phyloP scores from a whole-genome alignment of 2,113 vertebrate genomes.

The Onychostoma macrolepis region DNA sequence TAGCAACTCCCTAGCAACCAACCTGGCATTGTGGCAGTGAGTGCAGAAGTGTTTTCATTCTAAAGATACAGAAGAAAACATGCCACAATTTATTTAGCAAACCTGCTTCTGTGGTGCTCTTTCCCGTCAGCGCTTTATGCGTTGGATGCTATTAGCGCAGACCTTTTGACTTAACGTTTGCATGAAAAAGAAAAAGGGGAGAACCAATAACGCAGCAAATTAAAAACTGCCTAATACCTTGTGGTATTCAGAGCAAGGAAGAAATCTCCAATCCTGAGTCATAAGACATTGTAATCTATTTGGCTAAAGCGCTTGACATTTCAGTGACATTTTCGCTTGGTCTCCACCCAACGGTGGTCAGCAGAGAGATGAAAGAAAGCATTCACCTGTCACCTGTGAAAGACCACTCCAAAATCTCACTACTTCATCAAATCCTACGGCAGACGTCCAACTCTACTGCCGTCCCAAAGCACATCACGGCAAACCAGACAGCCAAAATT shows the following conservation, averaged over 20 bases:
- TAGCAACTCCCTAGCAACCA: neutral
- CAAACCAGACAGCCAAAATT: conserved; percentile 6
- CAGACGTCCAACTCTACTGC: neutral
- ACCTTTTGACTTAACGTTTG: neutral
- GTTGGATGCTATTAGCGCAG: neutral
- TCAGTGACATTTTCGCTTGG: conserved; percentile 28
- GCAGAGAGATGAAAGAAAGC: conserved; percentile 23
- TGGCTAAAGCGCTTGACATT: conserved; percentile 32
- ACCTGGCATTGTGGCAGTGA: neutral
- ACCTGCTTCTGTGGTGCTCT: neutral
- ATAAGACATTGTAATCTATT: conserved; percentile 26
- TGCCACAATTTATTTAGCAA: neutral
- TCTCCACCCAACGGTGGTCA: conserved; percentile 32
- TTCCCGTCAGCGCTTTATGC: neutral
- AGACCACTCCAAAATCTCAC: conserved; percentile 19
- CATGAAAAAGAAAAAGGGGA: neutral
- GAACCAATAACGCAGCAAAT: neutral
- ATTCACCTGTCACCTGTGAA: conserved; percentile 40
- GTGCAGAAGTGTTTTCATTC: neutral
- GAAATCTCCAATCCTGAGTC: conserved; percentile 20
- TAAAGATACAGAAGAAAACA: neutral
- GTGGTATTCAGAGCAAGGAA: conserved; percentile 17
- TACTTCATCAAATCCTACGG: neutral
- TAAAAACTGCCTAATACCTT: conserved; percentile 23
- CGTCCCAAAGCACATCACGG: neutral